These are phyloP conservation scores for Bellardia pandia DNA, from an alignment of 2,888 invertebrate genomes.

Conservation along the genomic window DNA sequence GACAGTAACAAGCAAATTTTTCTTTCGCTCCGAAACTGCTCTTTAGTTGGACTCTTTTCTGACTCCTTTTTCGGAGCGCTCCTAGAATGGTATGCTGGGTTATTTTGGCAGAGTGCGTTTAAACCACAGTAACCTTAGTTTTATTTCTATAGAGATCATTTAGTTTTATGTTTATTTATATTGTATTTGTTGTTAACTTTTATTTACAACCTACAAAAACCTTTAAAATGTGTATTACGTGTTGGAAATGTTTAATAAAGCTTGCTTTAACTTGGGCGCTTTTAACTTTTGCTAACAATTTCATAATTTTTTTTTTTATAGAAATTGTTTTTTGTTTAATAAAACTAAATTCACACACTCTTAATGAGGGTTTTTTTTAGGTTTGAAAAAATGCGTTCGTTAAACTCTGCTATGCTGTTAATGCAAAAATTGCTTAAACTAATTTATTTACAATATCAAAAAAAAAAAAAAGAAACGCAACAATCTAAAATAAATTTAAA, in stretches of 20 bases:
- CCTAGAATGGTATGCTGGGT: too few relatives aligned
- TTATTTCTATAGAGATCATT: conserved; percentile 58
- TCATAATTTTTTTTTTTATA: conserved; percentile 55
- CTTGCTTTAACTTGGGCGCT: conserved; percentile 1
- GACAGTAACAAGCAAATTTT: too few relatives aligned
- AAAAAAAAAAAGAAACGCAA: too few relatives aligned
- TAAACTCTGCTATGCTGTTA: conserved; percentile 35
- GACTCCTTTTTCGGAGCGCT: too few relatives aligned
- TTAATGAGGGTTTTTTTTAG: conserved; percentile 27
- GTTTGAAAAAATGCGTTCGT: conserved; percentile 5
- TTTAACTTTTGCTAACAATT: conserved; percentile 45
- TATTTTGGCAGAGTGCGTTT: conserved; percentile 62
- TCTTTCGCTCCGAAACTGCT: too few relatives aligned
- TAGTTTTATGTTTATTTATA: conserved; percentile 20
- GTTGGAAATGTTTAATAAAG: conserved; percentile 63
- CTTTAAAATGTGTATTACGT: conserved; percentile 61
- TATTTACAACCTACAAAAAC: conserved; percentile 14
- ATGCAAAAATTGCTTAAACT: conserved; percentile 41
- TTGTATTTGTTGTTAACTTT: conserved; percentile 12
- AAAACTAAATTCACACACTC: conserved; percentile 32
- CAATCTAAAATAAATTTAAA: not conserved
- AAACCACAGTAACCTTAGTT: conserved; percentile 64
- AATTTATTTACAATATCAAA: not conserved
- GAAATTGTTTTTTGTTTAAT: not conserved
- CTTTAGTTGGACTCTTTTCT: too few relatives aligned